Base-by-base conservation (phyloP, 2,888 invertebrate species). In the Penaeus monodon region DNA sequence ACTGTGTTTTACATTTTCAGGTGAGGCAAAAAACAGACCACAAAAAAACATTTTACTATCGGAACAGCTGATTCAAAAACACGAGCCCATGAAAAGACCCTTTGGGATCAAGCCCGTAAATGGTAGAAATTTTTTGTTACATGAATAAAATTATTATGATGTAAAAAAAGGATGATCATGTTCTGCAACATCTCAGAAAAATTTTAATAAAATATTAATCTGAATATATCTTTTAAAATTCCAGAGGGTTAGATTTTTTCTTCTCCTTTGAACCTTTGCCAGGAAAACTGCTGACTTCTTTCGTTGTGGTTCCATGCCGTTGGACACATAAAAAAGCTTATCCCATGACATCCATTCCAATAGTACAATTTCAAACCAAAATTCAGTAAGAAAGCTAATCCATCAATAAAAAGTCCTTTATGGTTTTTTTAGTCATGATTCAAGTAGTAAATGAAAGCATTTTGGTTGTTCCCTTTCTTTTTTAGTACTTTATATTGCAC, bases 291-390 rank as follows among this genome's bases (percentile, higher is more conserved):
- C 95, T 98, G 98, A 99, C 91, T 99, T 99, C 92, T 99, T 20
- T 94, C 94, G 89, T 94, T 10, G 96, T 98, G 90, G 94, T 99
- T 84, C 99, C 99, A 0, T 96, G 96, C 91, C 96, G 96, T 91
- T 95, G 95, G 91, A 95, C 96, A 91, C 96, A 96, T 99, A 0
- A 98, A 99, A 92, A 98, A 98, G 91, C 94, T 99, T 70, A 96
- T 99, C 99, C 0, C 99, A 99, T 91, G 99, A 99, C 93, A 96
- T 97, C 86, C 98, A 98, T 93, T 99, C 97, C 92, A 99, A 99
- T 92, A 94, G 24, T 99, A 96, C 93, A 99, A 99, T 92, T 99
- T 98, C 93, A 99, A 99, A 93, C 97, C 96, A 92, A 97, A 98
- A 12, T 94, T 92, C 91, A 87, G 88, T 78, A 81, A 17, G 57